These are phyloP conservation scores for Asbolus verrucosus DNA, from an alignment of 1,140 invertebrate species.

Conservation along the genomic window DNA sequence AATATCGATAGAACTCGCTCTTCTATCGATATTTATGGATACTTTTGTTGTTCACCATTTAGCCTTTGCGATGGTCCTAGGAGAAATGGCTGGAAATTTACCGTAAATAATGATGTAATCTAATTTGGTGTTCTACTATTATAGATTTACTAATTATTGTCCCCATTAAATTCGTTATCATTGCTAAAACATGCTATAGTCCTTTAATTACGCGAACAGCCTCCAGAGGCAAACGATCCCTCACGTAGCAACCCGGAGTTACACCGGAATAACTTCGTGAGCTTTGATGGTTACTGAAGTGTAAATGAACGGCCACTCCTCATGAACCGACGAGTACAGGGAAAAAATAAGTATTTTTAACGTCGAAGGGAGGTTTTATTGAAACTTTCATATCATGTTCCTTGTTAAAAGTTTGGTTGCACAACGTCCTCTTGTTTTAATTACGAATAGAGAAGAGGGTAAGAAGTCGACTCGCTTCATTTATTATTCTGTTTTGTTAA, in stretches of 20 bases:
- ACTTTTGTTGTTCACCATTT: too few species aligned
- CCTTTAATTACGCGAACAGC: slow-evolving; percentile 7
- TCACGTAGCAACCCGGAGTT: neutral
- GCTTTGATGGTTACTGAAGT: slow-evolving; percentile 11
- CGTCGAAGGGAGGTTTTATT: neutral
- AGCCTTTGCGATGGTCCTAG: too few species aligned
- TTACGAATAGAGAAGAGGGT: neutral
- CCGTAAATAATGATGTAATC: neutral
- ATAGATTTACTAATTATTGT: slow-evolving; percentile 34
- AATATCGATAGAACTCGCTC: too few species aligned
- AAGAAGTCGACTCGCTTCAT: neutral
- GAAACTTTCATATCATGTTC: neutral
- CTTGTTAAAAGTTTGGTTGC: neutral
- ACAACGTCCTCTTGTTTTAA: too few species aligned
- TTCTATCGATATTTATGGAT: too few species aligned
- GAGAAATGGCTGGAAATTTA: neutral
- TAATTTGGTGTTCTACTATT: slow-evolving; percentile 14
- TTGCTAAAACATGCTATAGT: slow-evolving; percentile 16
- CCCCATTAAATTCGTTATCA: slow-evolving; percentile 31
- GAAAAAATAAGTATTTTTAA: neutral
- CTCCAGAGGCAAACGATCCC: too few species aligned
- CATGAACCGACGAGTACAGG: neutral
- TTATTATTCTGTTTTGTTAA: slow-evolving; percentile 9
- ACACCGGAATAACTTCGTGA: neutral
- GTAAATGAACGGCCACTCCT: neutral